A percentile compares a stretch with the other conserved stretches of the same genome.
These are phyloP conservation scores for Tolypeutes matacus DNA, from an alignment of 2,797 vertebrate genomes.

Conservation along the genomic window DNA sequence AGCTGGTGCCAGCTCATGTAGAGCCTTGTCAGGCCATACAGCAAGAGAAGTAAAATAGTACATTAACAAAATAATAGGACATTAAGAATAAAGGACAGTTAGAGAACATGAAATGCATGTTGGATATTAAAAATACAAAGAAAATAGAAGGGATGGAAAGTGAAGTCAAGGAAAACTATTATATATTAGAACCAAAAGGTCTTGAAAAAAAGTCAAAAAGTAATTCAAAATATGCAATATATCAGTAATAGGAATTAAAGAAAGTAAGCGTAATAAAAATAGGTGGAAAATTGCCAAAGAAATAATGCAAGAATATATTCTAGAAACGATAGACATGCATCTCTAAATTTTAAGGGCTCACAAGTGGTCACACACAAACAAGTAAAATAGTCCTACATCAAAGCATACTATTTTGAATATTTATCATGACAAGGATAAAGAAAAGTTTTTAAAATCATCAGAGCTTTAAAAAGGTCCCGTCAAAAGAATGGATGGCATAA, in stretches of 20 bases:
- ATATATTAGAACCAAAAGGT: background rate
- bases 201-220: constrained; percentile 1
- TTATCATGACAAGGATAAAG: background rate
- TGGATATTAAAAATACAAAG: background rate
- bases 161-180: background rate
- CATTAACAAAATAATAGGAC: background rate
- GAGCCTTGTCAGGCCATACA: background rate
- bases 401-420: background rate
- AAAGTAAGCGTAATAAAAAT: constrained; percentile 29
- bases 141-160: background rate
- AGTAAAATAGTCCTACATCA: background rate
- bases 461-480: background rate
- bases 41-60: background rate
- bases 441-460: background rate
- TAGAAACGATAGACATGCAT: background rate
- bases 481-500: background rate
- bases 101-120: background rate
- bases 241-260: background rate
- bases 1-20: background rate
- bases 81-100: background rate
- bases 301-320: background rate
- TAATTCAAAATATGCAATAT: background rate
- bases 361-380: background rate
- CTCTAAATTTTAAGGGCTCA: background rate
- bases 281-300: background rate